Conservation (phyloP, 2,113 vertebrate species). For the Coracopsis vasa region DNA sequence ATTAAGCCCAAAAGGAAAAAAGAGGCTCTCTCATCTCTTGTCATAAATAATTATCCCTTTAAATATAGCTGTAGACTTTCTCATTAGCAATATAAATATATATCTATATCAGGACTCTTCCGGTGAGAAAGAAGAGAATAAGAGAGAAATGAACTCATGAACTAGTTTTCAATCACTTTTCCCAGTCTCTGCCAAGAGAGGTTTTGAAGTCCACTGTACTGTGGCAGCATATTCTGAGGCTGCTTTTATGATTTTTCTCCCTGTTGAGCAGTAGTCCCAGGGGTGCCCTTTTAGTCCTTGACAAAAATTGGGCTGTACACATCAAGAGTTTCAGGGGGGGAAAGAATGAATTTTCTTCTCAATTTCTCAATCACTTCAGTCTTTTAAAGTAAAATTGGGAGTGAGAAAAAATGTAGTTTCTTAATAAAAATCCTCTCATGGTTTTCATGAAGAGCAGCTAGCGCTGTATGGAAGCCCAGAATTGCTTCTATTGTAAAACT, state of each 20-base stretch:
- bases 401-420: neutral
- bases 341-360: neutral
- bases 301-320: neutral
- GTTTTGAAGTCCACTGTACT: neutral
- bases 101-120: neutral
- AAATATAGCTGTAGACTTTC: neutral
- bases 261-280: neutral
- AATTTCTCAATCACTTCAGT: neutral
- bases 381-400: neutral
- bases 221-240: neutral
- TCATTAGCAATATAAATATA: neutral
- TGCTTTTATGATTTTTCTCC: neutral
- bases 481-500: neutral
- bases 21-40: neutral
- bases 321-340: neutral
- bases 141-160: neutral
- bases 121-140: neutral
- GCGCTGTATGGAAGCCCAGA: neutral
- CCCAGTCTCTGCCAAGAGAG: neutral
- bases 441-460: neutral
- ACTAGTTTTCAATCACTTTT: neutral
- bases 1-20: neutral
- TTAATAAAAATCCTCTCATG: neutral
- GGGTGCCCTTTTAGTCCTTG: neutral
- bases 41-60: neutral